phyloP scores from a whole-genome alignment of 2,113 vertebrate genomes.

The human region GRCh38 chr2:213513001-213513500 shows the following conservation, averaged over 20 bases:
- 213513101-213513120: neutral
- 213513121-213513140: neutral
- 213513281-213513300: neutral
- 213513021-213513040: neutral
- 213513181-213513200: neutral
- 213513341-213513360: neutral
- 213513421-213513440: neutral
- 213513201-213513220: neutral
- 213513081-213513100: neutral
- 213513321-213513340: neutral
- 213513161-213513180: neutral
- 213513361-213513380: neutral
- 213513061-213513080: neutral
- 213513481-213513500: conserved; percentile 1
- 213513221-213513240: neutral
- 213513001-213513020: neutral
- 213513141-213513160: neutral
- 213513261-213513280: neutral
- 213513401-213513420: neutral
- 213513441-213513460: neutral
- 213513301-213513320: neutral
- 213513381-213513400: neutral
- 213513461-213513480: neutral
- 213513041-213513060: neutral
- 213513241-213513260: neutral